Percentiles rank a stretch among this genome's conserved stretches.
Evolutionary conservation across 2,888 invertebrate species (phyloP).

Genomic region (Acrocyrtus sp.): DNA sequence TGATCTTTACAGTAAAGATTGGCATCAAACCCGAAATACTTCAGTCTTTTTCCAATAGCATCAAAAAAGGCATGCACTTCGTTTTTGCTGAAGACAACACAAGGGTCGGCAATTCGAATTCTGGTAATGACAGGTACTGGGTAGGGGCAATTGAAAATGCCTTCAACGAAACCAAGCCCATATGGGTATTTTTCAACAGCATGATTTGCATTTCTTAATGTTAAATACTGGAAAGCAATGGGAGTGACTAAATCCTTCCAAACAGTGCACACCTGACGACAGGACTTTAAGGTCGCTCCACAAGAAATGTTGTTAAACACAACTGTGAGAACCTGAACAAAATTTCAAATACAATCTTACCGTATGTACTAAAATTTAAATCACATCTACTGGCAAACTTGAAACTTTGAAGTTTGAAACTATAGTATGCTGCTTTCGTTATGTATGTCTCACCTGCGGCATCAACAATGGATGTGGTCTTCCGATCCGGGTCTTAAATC

Average conservation of each 20-base stretch:
- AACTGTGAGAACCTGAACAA: too few species aligned
- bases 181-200: slow-evolving; percentile 3
- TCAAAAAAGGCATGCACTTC: not conserved
- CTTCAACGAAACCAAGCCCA: not conserved
- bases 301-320: not conserved
- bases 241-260: not conserved
- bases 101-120: slow-evolving; percentile 9
- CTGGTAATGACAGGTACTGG: not conserved
- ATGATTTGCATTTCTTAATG: not conserved
- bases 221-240: not conserved
- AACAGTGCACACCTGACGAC: not conserved
- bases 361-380: too few species aligned
- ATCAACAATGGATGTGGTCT: slow-evolving; percentile 16
- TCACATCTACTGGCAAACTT: too few species aligned
- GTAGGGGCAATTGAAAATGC: not conserved
- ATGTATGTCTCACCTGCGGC: not conserved
- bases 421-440: too few species aligned
- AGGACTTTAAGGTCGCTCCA: not conserved
- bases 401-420: too few species aligned
- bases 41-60: not conserved
- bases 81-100: not conserved
- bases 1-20: slow-evolving; percentile 25
- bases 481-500: slow-evolving; percentile 1
- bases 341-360: too few species aligned
- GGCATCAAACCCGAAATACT: slow-evolving; percentile 7